Percentiles rank a stretch among this genome's conserved stretches.
These are phyloP conservation scores for Linyphia triangularis DNA, from an alignment of 2,888 invertebrate genomes.

Conservation along the genomic window DNA sequence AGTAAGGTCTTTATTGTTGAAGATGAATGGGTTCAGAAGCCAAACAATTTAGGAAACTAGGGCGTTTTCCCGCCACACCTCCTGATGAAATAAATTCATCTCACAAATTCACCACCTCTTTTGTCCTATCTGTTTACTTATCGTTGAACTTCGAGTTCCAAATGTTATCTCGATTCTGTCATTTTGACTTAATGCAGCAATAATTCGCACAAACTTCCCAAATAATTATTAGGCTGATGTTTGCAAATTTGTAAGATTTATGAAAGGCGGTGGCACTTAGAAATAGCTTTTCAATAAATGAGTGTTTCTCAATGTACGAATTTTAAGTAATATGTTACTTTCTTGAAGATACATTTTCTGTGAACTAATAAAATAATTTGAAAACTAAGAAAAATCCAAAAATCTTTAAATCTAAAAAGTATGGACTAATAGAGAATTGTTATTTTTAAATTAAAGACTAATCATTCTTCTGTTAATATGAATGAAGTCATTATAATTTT, in stretches of 20 bases:
- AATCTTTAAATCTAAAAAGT: too few species aligned
- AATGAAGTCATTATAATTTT: too few species aligned
- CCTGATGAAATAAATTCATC: constrained; percentile 42
- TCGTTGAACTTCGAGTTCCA: constrained; percentile 18
- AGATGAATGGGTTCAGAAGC: constrained; percentile 31
- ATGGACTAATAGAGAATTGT: too few species aligned
- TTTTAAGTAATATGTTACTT: too few species aligned
- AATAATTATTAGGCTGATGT: neutral
- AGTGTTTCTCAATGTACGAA: too few species aligned
- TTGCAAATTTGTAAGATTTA: neutral
- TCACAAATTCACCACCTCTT: constrained; percentile 11
- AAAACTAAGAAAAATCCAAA: too few species aligned
- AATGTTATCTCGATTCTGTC: neutral
- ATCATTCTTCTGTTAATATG: too few species aligned
- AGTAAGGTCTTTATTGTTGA: neutral
- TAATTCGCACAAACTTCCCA: constrained; percentile 2
- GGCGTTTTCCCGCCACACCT: constrained; percentile 64
- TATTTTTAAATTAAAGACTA: too few species aligned
- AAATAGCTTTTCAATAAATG: neutral
- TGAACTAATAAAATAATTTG: too few species aligned
- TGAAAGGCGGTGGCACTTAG: neutral
- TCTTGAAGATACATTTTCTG: too few species aligned
- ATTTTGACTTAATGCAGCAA: neutral
- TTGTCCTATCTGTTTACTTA: constrained; percentile 36
- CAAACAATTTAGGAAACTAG: constrained; percentile 54